Percentiles rank a stretch among this genome's conserved stretches.
Conservation (phyloP, 2,113 vertebrate species). For the Cephalopterus ornatus region DNA sequence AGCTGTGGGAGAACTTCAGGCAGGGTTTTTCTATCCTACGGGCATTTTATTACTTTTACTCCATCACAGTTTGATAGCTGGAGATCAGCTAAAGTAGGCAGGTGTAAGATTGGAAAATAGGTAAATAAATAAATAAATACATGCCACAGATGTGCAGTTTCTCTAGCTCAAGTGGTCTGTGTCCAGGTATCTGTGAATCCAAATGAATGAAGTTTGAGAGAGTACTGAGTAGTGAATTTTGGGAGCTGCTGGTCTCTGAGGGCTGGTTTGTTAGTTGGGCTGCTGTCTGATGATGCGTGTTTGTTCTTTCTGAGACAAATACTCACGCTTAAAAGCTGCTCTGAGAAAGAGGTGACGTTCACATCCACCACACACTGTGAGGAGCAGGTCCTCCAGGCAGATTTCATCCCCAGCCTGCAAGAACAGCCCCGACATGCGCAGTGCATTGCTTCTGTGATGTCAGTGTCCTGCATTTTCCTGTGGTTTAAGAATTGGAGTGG, state of each 20-base stretch:
- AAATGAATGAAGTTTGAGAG: neutral
- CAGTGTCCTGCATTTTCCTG: neutral
- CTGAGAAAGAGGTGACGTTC: neutral
- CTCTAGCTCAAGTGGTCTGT: neutral
- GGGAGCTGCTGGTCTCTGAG: neutral
- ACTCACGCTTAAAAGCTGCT: neutral
- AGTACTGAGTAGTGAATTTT: neutral
- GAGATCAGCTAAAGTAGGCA: slow-evolving; percentile 49
- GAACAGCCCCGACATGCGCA: rapidly evolving
- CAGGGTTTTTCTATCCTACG: neutral
- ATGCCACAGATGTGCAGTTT: neutral
- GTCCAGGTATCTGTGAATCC: neutral
- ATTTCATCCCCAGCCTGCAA: neutral
- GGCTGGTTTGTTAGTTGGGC: neutral
- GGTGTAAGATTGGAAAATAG: slow-evolving; percentile 21
- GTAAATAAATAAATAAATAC: slow-evolving; percentile 5
- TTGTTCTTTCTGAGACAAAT: neutral
- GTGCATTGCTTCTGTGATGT: rapidly evolving
- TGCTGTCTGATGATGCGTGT: neutral
- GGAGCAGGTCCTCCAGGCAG: neutral
- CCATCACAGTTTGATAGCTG: slow-evolving; percentile 37
- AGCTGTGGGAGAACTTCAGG: neutral
- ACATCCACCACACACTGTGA: neutral
- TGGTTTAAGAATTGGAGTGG: neutral
- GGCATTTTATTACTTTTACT: slow-evolving; percentile 37